Conservation (phyloP, 2,797 vertebrate genomes). For the Hypotaenidia okinawae region DNA sequence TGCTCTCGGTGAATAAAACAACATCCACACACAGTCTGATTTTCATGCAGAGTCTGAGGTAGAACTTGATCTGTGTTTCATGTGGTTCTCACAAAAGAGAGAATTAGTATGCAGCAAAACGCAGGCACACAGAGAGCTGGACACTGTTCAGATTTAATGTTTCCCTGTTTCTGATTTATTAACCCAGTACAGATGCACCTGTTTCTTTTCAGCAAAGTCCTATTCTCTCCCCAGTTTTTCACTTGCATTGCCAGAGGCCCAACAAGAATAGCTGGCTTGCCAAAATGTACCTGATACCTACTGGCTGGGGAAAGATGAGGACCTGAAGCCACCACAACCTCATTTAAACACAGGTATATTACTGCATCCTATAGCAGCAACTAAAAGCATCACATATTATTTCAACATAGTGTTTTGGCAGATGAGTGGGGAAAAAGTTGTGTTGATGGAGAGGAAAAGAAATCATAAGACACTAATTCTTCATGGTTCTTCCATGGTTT, state of each 20-base stretch:
- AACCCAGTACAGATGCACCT: conserved; percentile 18
- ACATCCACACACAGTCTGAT: not conserved
- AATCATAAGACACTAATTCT: not conserved
- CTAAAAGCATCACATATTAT: not conserved
- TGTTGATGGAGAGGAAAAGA: not conserved
- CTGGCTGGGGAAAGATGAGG: not conserved
- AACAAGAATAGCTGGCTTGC: not conserved
- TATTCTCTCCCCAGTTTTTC: conserved; percentile 17
- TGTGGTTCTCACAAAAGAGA: not conserved
- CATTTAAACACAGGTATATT: not conserved
- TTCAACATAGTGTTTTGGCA: not conserved
- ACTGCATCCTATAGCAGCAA: not conserved
- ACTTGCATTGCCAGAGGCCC: not conserved
- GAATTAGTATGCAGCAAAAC: conserved; percentile 45
- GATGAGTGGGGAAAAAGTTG: not conserved
- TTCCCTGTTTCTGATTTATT: conserved; percentile 54
- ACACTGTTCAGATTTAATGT: conserved; percentile 25
- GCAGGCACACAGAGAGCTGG: conserved; percentile 4
- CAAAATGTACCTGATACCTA: not conserved
- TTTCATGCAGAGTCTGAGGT: conserved; percentile 10
- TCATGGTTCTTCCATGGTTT: not conserved
- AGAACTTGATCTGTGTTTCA: conserved; percentile 4
- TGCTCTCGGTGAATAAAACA: not conserved
- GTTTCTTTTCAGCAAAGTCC: conserved; percentile 3
- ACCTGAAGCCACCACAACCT: not conserved